Base-by-base conservation (phyloP, 37 sponge, comb jelly and placozoan genomes). In the Tethya wilhelma region DNA sequence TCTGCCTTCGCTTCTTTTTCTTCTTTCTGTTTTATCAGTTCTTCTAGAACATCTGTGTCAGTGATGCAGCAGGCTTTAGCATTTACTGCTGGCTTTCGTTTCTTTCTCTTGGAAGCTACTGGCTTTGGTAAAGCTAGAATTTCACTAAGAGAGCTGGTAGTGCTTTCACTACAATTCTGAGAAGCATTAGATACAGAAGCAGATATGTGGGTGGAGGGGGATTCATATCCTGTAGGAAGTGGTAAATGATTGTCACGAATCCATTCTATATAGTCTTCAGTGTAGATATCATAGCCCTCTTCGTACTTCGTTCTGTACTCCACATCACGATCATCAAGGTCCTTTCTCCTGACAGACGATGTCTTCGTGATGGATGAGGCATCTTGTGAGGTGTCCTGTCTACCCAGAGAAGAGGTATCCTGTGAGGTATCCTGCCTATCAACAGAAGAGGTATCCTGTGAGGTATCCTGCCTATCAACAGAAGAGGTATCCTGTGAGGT, bases 81-180 rank as follows among this genome's bases (percentile, higher is more conserved):
- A 37, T 68, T 68, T 34, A 68, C 42, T 26, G 64, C 64, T 34
- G 69, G n/a, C 14, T 31, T 9, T 38, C 41, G 7, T 23, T 37
- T 68, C 68, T 67, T 62, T 25, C 20, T 31, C n/a, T 68, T 68
- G 9, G 69, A 23, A 29, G 69, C 12, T 7, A 68, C 20, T n/a
- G 29, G 64, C 29, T 63, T 63, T 63, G 64, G 64, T n/a, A 68
- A 68, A 67, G 40, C 68, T 37, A 67, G 40, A 23, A 67, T 38
- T 9, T 31, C 40, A 62, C 63, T 62, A 25, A 62, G 63, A 7
- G 63, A 62, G 26, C 63, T 62, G 7, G 7, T 23, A 8, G 63
- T 62, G 63, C 63, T 62, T 23, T 23, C 63, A 62, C 63, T 14
- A 49, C 53, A 49, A 14, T 49, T n/a, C n/a, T n/a, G n/a, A n/a